These are phyloP conservation scores for Drosophila bocki DNA, from an alignment of 1,140 invertebrate genomes.

Conservation along the genomic window DNA sequence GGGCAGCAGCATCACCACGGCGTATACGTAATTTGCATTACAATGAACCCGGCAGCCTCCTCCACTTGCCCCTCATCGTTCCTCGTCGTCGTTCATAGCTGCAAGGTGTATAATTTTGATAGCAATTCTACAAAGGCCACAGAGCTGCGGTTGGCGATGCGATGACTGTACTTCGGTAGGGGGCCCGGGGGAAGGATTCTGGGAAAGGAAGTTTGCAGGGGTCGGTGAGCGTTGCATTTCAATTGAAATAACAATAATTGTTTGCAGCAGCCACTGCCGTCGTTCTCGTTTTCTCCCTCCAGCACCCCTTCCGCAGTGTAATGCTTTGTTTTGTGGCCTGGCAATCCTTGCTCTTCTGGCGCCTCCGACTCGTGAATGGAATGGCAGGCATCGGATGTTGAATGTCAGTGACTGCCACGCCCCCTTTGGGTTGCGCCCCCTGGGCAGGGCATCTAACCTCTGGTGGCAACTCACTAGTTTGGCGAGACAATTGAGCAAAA, in stretches of 20 bases:
- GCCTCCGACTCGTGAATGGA: slow-evolving; percentile 11
- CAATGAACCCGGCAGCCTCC: slow-evolving; percentile 57
- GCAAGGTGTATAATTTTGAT: slow-evolving; percentile 81
- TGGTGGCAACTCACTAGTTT: slow-evolving; percentile 2
- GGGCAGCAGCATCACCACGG: slow-evolving; percentile 45
- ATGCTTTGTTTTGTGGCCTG: slow-evolving; percentile 55
- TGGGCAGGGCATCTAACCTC: slow-evolving; percentile 28
- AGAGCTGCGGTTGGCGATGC: slow-evolving; percentile 26
- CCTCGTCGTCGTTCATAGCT: slow-evolving; percentile 25
- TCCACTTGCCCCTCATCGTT: neutral
- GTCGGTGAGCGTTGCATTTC: slow-evolving; percentile 61
- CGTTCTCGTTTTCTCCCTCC: neutral
- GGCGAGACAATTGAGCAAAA: slow-evolving; percentile 14
- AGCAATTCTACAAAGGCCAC: slow-evolving; percentile 61
- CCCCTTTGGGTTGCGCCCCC: neutral
- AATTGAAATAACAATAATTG: slow-evolving; percentile 81
- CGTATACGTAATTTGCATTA: slow-evolving; percentile 80
- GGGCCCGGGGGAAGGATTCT: neutral
- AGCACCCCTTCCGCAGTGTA: slow-evolving; percentile 6
- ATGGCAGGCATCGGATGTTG: slow-evolving; percentile 51
- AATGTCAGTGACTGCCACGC: slow-evolving; percentile 53
- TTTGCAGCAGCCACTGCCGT: slow-evolving; percentile 62
- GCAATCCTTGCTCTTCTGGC: slow-evolving; percentile 56
- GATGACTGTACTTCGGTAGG: neutral
- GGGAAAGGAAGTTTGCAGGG: slow-evolving; percentile 12